Base-by-base conservation (phyloP, 2,797 vertebrate species). In the Oreochromis grahami region DNA sequence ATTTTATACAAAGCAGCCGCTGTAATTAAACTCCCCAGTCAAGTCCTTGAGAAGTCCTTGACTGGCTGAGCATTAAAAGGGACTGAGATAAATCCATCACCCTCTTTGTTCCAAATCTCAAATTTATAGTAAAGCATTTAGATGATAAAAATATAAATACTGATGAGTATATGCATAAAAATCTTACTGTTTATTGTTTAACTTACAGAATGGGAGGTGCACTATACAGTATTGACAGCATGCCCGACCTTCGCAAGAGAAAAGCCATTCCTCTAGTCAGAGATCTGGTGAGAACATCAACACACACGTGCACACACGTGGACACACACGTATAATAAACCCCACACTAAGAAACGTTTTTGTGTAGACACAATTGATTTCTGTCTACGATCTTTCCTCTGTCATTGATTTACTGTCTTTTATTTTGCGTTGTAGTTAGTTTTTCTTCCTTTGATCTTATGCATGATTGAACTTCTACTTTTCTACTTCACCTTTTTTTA, bases 191-290 rank as follows among this genome's bases (percentile, higher is more conserved):
- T 83, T 5, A 26, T 80, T 4, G 11, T 81, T 86, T 79, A 91
- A 89, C 94, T 93, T 94, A 81, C 95, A 99, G 98, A 90, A 97
- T 98, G 89, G 98, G 98, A 26, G 98, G 98, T 1, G 98, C 98
- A 55, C 97, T 99, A 84, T 98, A 98, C 96, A 99, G 98, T 93
- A 99, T 99, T 83, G 98, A 99, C 96, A 99, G 98, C 95, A 99
- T 99, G 98, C 98, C 98, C 3, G 98, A 99, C 94, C 98, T 99
- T 84, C 97, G 98, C 83, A 99, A 99, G 94, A 97, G 98, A 94
- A 99, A 99, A 91, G 97, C 98, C 60, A 97, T 98, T 90, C 98
- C 98, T 76, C 95, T 98, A 41, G 98, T 99, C 94, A 97, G 98
- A 92, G 98, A 99, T 94, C 96, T 99, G 98, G 98, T 99, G 94